Evolutionary conservation across 2,888 invertebrate genomes (phyloP), one percentile per base, ranked within the genome.

Genomic region (Pollenia labialis): DNA sequence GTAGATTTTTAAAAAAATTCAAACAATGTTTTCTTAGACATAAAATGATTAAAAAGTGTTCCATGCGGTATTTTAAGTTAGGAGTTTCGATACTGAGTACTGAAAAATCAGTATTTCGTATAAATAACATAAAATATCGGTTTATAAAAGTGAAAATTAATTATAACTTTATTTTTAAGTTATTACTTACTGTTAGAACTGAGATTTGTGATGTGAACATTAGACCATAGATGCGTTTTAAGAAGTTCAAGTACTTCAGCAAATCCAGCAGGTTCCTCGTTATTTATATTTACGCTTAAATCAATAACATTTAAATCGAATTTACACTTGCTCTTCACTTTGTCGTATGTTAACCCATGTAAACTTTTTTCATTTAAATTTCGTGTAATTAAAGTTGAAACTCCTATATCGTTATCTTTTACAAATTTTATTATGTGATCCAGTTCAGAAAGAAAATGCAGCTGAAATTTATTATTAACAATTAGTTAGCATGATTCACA

Each of bases 171-270:
- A 23, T 23, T 23, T 12, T 42, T 7, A n/a, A 40, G 23, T n/a
- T 74, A 11, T 42, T 66, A 81, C 68, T 81, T 75, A 75, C 80
- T 60, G 10, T 80, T 68, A 32, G 72, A 58, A n/a, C 50, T 66
- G 6, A 23, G 42, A n/a, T 6, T 12, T 79, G 71, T 44, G 14
- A 80, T 42, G 6, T 76, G 16, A 46, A 89, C 88, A 79, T 88
- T 90, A 18, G 90, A 89, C 90, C 90, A 90, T 12, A 90, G n/a
- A 71, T 89, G 82, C 77, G 88, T 89, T 83, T 85, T 83, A n/a
- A 90, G 68, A n/a, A 90, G 87, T 71, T 90, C 89, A 50, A 88
- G 48, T 10, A 90, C 50, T 69, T 90, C 90, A 8, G 82, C 88
- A 85, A 90, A 90, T 8, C 89, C 90, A 18, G 87, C 46, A 0